Evolutionary conservation across 2,888 invertebrate species (phyloP), one percentile per base, ranked within the genome.

Genomic region (Mycalesis mineus): DNA sequence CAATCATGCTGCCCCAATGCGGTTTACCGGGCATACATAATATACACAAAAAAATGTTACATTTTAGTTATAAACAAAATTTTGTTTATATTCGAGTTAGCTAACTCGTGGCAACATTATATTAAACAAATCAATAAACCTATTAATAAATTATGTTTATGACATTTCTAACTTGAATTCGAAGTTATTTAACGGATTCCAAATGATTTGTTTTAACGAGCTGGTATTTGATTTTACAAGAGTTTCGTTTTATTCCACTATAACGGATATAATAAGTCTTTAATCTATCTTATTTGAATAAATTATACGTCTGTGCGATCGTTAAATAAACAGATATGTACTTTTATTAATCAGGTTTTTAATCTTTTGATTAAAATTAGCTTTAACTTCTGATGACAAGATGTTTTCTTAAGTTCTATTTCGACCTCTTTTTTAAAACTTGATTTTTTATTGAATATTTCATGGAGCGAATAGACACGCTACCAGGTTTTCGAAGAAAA

Each of bases 231-330:
- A 47, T 47, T 47, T 29, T 31, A 45, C 45, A 45, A 45, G 45
- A 45, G n/a, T 45, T 47, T 47, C 47, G 47, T 47, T 47, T 47
- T 33, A 47, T 33, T 14, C 33, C 47, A 15, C 47, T 33, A 33
- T 47, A 45, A 47, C 47, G 47, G 47, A 47, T 47, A 47, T 33
- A 47, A 15, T 33, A 47, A 15, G 33, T 15, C 47, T 45, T 44
- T 33, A 47, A 47, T 51, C 29, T 40, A 51, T 39, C 39, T 40
- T 11, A 39, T 51, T 51, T 40, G 14, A 40, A 40, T 51, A 36
- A 51, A 40, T 15, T 28, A 50, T 50, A 39, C 28, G 39, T 39
- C 39, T n/a, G 39, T 13, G 37, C 14, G 9, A 14, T 40, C 29
- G 40, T 51, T 45, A 14, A 45, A 13, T 45, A 47, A 15, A 33